Conservation (phyloP, 2,888 invertebrate genomes). For the Drosophila anomelani region DNA sequence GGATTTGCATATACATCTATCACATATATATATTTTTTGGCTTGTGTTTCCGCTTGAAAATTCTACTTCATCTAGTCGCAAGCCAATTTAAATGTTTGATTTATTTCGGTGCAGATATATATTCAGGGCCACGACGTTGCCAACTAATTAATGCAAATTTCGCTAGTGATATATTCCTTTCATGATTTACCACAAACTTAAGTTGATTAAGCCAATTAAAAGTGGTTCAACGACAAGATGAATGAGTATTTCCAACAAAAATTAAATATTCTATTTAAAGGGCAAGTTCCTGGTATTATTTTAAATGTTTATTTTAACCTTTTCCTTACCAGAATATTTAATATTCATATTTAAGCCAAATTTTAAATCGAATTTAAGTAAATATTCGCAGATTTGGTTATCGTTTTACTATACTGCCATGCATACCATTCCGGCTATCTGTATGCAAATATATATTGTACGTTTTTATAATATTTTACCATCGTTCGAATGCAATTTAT, state of each 20-base stretch:
- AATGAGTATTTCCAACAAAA: not conserved
- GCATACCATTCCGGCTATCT: not conserved
- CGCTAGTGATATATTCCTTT: conserved; percentile 8
- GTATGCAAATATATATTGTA: conserved; percentile 1
- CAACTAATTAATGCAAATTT: conserved; percentile 25
- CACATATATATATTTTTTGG: not conserved
- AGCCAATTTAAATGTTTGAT: conserved; percentile 37
- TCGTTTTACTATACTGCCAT: not conserved
- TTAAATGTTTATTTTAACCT: not conserved
- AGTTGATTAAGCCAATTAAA: conserved; percentile 9
- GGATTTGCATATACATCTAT: conserved; percentile 12
- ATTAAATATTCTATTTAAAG: not conserved
- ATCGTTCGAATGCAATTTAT: conserved; percentile 38
- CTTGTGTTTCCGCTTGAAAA: conserved; percentile 23
- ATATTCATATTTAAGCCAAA: not conserved
- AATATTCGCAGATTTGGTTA: not conserved
- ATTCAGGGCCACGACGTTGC: not conserved
- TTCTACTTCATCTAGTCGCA: conserved; percentile 22
- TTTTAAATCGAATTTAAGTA: not conserved
- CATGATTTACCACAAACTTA: conserved; percentile 13
- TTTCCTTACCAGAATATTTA: not conserved
- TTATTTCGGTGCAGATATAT: conserved; percentile 2
- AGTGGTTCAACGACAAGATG: not conserved
- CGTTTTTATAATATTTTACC: conserved; percentile 14
- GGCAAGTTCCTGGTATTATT: not conserved